A percentile compares a stretch with the other conserved stretches of the same genome.
phyloP scores from a whole-genome alignment of 2,888 invertebrate species.

The Latheticus oryzae region DNA sequence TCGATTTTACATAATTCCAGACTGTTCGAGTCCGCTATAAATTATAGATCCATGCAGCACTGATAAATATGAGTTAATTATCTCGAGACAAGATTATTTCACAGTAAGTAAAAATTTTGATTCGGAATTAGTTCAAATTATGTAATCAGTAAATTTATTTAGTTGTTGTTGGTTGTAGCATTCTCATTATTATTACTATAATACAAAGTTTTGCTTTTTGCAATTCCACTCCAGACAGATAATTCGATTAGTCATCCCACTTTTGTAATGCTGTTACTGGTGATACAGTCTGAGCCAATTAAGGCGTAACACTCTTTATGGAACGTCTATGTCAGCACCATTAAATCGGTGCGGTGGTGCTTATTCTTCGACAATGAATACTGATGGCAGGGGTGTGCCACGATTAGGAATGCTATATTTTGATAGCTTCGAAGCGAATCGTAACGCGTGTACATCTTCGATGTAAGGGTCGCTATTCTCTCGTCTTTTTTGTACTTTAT shows the following conservation, averaged over 20 bases:
- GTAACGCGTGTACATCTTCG: constrained; percentile 46
- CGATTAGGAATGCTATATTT: constrained; percentile 56
- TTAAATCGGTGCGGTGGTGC: constrained; percentile 41
- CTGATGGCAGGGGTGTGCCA: constrained; percentile 57
- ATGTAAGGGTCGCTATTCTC: constrained; percentile 26
- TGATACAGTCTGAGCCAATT: constrained; percentile 43
- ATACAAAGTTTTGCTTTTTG: too few relatives aligned
- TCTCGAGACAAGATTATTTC: too few relatives aligned
- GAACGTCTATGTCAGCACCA: constrained; percentile 44
- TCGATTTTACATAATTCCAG: too few relatives aligned
- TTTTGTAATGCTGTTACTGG: constrained; percentile 27
- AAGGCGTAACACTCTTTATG: constrained; percentile 50
- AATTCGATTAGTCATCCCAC: constrained; percentile 39
- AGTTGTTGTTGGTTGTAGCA: too few relatives aligned
- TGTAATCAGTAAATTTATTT: too few relatives aligned
- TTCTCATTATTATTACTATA: too few relatives aligned
- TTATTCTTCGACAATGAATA: constrained; percentile 49
- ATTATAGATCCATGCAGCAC: too few relatives aligned
- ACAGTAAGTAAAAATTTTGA: too few relatives aligned
- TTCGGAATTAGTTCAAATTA: too few relatives aligned
- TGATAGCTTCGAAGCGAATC: constrained; percentile 55
- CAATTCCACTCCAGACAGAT: neutral
- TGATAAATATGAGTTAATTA: too few relatives aligned
- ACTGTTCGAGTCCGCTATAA: too few relatives aligned
- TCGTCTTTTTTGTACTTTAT: constrained; percentile 23